Evolutionary conservation across 1,140 invertebrate species (phyloP).

Genomic region (Meloidogyne hapla): DNA sequence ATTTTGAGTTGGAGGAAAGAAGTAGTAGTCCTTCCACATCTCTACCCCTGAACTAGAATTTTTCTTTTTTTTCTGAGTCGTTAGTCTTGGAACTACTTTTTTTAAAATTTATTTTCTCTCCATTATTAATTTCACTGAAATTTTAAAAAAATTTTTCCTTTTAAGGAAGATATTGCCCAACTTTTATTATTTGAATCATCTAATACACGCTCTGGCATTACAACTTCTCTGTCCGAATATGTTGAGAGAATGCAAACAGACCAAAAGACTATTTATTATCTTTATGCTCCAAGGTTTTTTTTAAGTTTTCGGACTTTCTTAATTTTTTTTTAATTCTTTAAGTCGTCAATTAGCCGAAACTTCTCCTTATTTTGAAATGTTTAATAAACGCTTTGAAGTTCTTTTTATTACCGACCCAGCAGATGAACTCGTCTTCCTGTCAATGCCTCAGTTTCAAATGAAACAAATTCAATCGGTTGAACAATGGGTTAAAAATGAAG

Average conservation of each 20-base stretch:
- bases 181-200: conserved; percentile 89
- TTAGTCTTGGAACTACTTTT: too few relatives aligned
- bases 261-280: conserved; percentile 85
- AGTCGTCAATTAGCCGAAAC: conserved; percentile 68
- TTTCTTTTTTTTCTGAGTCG: too few relatives aligned
- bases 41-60: too few relatives aligned
- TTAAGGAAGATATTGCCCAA: conserved; percentile 84
- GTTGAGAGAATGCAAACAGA: conserved; percentile 73
- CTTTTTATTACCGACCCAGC: conserved; percentile 89
- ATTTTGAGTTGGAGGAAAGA: too few relatives aligned
- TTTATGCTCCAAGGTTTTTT: conserved; percentile 64
- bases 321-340: conserved; percentile 15
- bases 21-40: too few relatives aligned
- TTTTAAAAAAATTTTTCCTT: conserved; percentile 12
- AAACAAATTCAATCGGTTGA: conserved; percentile 83
- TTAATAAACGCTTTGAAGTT: conserved; percentile 79
- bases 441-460: conserved; percentile 79
- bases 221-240: conserved; percentile 82
- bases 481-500: conserved; percentile 80
- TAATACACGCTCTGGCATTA: conserved; percentile 72
- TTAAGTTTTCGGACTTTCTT: not conserved
- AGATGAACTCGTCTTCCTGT: conserved; percentile 89
- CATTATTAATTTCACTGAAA: too few relatives aligned
- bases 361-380: conserved; percentile 89
- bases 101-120: too few relatives aligned